phyloP scores from a whole-genome alignment of 2,113 vertebrate species.

The Lepidiolamprologus cunningtoni region DNA sequence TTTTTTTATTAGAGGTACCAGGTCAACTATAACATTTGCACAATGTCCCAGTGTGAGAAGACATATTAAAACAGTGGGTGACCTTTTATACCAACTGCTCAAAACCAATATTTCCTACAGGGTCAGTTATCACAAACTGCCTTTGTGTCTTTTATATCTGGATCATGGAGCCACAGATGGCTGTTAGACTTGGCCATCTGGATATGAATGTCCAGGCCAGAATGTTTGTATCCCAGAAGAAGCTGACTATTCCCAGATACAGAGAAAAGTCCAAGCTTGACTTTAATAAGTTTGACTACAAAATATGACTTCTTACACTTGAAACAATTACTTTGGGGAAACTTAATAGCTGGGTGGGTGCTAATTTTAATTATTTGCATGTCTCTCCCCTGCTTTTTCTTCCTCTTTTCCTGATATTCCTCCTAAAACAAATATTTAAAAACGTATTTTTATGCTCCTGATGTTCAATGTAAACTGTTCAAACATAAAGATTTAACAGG shows the following conservation, averaged over 20 bases:
- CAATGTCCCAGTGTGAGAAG: background rate
- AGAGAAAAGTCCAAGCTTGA: background rate
- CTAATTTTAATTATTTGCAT: background rate
- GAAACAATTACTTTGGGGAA: background rate
- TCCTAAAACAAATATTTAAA: background rate
- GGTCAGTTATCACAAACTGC: conserved; percentile 33
- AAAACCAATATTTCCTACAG: background rate
- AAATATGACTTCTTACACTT: background rate
- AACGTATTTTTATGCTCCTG: background rate
- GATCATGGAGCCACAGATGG: conserved; percentile 48
- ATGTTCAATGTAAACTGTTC: background rate
- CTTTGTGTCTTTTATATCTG: conserved; percentile 13
- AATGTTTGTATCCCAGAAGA: conserved; percentile 31
- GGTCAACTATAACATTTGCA: background rate
- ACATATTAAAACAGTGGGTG: background rate
- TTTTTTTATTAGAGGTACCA: background rate
- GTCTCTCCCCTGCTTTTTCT: background rate
- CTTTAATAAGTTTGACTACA: background rate
- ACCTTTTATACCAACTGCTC: background rate
- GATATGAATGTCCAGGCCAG: conserved; percentile 34
- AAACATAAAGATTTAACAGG: background rate
- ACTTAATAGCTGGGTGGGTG: background rate
- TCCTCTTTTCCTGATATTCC: background rate
- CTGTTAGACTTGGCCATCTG: conserved; percentile 46
- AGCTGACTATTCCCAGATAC: conserved; percentile 2